Base-by-base conservation (phyloP, 2,888 invertebrate genomes). In the Cerastis leucographa region DNA sequence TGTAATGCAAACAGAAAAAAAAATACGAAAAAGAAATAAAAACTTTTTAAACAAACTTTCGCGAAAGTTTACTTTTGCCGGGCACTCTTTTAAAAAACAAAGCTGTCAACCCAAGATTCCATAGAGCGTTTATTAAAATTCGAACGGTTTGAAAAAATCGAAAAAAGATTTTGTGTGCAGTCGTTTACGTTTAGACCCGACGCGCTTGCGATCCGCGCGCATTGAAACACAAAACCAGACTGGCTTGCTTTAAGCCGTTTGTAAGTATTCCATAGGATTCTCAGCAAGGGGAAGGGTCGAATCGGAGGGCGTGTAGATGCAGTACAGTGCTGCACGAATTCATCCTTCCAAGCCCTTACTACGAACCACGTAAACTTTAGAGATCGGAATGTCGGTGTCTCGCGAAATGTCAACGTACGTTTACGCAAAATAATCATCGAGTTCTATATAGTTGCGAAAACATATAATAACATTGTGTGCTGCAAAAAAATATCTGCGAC, bases 221-320 rank as follows among this genome's bases (percentile, higher is more conserved):
- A 92, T 93, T 92, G 95, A 92, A 94, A 94, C 90, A 93, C 95
- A 94, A 95, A 96, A 96, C 95, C 96, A 96, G 96, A 96, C 96
- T 96, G 96, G 94, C 96, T 94, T 92, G 95, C 90, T 91, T 89
- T 91, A 94, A 94, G 94, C 94, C 95, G 94, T 93, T 94, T 94
- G 95, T 95, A 95, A 95, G 95, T 96, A 95, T 95, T 95, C 95
- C 94, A 95, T 96, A 95, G 95, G 94, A 95, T 95, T 95, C 94
- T 94, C 93, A 91, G 94, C 94, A 95, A 95, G 96, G 96, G 96
- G 96, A 96, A 96, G 96, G 96, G 96, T 95, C 96, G 94, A 90
- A 92, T 87, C 90, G 93, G 93, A 96, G 96, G 96, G 96, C 96
- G 96, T 95, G 92, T 95, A 94, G 94, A 95, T 95, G 96, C 96